Percentiles rank a stretch among this genome's conserved stretches.
phyloP scores from a whole-genome alignment of 2,888 invertebrate species.

The Polia nebulosa region DNA sequence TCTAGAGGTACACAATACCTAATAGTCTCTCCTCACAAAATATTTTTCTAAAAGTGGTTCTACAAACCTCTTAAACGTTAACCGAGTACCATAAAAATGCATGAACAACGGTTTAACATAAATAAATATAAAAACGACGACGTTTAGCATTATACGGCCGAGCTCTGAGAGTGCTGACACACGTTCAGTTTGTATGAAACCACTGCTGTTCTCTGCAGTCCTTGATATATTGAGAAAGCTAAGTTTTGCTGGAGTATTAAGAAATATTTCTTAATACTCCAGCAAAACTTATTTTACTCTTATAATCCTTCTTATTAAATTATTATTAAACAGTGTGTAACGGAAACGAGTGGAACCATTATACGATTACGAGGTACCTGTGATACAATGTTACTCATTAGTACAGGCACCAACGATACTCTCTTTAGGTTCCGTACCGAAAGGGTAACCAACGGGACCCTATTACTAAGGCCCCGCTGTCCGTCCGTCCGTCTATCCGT shows the following conservation, averaged over 20 bases:
- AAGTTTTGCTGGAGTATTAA: not conserved
- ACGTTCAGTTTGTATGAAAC: conserved; percentile 23
- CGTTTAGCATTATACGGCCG: conserved; percentile 43
- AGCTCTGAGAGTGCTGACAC: conserved; percentile 45
- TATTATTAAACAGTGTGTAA: too few relatives aligned
- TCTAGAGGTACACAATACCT: too few relatives aligned
- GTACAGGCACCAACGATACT: too few relatives aligned
- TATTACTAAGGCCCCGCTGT: too few relatives aligned
- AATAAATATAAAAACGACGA: conserved; percentile 31
- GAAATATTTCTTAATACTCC: conserved; percentile 8
- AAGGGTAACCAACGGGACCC: too few relatives aligned
- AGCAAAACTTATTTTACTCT: too few relatives aligned
- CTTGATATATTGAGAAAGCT: conserved; percentile 8
- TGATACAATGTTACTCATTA: too few relatives aligned
- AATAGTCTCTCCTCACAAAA: not conserved
- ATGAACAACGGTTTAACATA: conserved; percentile 25
- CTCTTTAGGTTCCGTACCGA: too few relatives aligned
- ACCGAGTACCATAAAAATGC: conserved; percentile 25
- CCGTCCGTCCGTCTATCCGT: too few relatives aligned
- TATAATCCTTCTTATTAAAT: too few relatives aligned
- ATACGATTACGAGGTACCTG: too few relatives aligned
- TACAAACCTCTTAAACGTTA: conserved; percentile 7
- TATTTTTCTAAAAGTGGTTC: not conserved
- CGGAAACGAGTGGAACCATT: too few relatives aligned
- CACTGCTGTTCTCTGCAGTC: conserved; percentile 22